Conservation (phyloP, 2,113 vertebrate genomes). For the Cromileptes altivelis region DNA sequence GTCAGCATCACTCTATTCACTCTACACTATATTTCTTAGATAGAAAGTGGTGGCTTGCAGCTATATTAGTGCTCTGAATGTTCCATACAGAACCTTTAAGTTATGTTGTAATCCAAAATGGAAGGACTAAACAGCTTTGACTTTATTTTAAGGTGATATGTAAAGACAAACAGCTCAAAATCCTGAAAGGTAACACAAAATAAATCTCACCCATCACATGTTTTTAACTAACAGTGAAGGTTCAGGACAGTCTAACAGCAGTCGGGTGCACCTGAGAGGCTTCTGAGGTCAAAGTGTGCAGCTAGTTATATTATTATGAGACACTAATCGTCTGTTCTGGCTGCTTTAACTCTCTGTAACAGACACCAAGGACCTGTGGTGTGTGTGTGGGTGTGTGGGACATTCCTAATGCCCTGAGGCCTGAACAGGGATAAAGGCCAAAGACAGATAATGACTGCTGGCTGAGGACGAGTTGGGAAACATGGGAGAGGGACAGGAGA, state of each 20-base stretch:
- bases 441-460: constrained; percentile 49
- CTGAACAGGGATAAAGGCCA: constrained; percentile 54
- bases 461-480: constrained; percentile 22
- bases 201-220: no score
- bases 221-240: no score
- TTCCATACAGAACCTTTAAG: no score
- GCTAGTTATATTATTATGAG: constrained; percentile 33
- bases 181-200: no score
- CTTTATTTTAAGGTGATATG: no score
- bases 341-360: constrained; percentile 29
- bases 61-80: no score
- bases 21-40: no score
- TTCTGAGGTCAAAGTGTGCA: constrained; percentile 29
- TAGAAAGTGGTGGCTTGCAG: no score
- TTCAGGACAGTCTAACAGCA: background rate
- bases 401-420: constrained; percentile 41
- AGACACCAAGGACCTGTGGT: constrained; percentile 17
- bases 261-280: background rate
- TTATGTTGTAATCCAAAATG: no score
- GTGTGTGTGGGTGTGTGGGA: constrained; percentile 12
- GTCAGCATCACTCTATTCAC: no score
- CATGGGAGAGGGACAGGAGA: background rate
- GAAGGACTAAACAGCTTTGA: no score
- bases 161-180: no score
- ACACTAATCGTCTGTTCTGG: constrained; percentile 10